Evolutionary conservation across 2,888 invertebrate species (phyloP).

Genomic region (Mythimna impura): DNA sequence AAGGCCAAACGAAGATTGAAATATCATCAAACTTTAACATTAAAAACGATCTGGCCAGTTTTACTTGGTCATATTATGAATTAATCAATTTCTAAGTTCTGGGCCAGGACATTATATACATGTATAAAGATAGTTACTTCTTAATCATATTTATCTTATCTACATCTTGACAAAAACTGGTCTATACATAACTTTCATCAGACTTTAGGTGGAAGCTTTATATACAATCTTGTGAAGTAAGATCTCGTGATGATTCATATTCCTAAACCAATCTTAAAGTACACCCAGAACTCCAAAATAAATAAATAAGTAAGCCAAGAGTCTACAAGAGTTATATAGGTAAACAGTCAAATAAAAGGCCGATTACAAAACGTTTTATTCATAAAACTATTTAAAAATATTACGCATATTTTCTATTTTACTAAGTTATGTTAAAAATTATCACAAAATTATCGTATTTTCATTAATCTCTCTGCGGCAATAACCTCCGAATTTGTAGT

Average conservation of each 20-base stretch:
- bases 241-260: neutral
- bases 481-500: slow-evolving; percentile 26
- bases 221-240: neutral
- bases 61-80: no score
- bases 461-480: slow-evolving; percentile 53
- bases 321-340: neutral
- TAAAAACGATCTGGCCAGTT: no score
- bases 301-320: no score
- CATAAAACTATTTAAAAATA: slow-evolving; percentile 1
- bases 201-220: neutral
- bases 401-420: neutral
- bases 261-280: no score
- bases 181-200: neutral
- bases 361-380: slow-evolving; percentile 23
- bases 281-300: no score
- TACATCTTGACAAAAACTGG: no score
- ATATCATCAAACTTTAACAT: no score
- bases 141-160: neutral
- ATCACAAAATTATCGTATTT: slow-evolving; percentile 32
- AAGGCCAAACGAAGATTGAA: no score
- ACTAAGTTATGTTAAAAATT: neutral
- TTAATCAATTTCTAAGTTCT: no score
- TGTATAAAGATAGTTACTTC: no score
- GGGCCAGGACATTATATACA: no score
- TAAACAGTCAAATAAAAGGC: neutral